phyloP scores from a whole-genome alignment of 1,140 invertebrate species.

The Drosophila gunungcola region DNA sequence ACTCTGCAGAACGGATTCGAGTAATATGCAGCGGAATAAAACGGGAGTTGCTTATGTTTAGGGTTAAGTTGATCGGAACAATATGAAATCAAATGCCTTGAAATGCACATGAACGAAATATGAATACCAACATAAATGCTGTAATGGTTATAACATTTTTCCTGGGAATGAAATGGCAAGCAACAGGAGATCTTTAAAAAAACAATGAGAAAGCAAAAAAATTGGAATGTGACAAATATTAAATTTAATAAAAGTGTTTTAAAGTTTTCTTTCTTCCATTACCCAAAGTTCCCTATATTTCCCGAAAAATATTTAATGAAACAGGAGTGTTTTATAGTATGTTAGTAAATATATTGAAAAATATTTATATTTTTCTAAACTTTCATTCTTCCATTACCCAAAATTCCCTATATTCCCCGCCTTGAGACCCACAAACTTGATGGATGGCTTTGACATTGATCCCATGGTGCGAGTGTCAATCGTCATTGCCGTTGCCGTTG shows the following conservation, averaged over 20 bases:
- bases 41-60: constrained; percentile 5
- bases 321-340: too few relatives aligned
- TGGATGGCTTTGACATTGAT: constrained; percentile 66
- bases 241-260: too few relatives aligned
- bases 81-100: constrained; percentile 12
- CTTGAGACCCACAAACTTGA: not conserved
- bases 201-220: too few relatives aligned
- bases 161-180: not conserved
- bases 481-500: constrained; percentile 20
- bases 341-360: too few relatives aligned
- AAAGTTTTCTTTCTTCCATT: not conserved
- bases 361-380: not conserved
- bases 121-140: constrained; percentile 3
- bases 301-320: not conserved
- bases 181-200: not conserved
- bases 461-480: constrained; percentile 57
- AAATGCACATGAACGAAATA: not conserved
- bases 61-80: constrained; percentile 2
- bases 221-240: too few relatives aligned
- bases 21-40: constrained; percentile 8
- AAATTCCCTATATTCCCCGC: not conserved
- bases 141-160: not conserved
- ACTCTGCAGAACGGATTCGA: constrained; percentile 7
- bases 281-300: not conserved
- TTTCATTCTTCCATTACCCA: not conserved